Conservation (phyloP, 1,140 invertebrate species). For the Lepeophtheirus salmonis region DNA sequence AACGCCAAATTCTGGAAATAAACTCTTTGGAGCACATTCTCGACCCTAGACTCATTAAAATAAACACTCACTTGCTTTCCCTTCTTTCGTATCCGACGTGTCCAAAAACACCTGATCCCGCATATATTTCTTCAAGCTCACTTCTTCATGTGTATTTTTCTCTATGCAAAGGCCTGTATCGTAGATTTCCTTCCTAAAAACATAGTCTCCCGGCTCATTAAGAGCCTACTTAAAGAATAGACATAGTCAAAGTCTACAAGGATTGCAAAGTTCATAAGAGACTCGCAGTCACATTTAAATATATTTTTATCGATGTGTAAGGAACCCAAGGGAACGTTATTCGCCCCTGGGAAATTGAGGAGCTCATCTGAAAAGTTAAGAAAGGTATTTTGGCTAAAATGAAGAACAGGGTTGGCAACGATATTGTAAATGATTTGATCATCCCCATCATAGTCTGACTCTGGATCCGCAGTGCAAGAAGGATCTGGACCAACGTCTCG, state of each 20-base stretch:
- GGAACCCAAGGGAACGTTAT: background rate
- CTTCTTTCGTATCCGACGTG: no score
- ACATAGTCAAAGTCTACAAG: slow-evolving; percentile 7
- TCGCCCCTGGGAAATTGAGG: slow-evolving; percentile 2
- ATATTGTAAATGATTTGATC: slow-evolving; percentile 1
- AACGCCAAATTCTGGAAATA: no score
- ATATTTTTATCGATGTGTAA: background rate
- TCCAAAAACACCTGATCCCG: no score
- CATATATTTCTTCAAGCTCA: background rate
- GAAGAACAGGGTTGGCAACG: slow-evolving; percentile 1
- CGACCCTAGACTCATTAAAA: no score
- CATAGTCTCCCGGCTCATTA: background rate
- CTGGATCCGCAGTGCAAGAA: slow-evolving; percentile 1
- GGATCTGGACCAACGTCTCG: slow-evolving; percentile 7
- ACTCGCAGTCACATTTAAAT: slow-evolving; percentile 4
- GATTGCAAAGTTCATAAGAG: background rate
- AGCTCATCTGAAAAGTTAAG: background rate
- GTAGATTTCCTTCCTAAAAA: slow-evolving; percentile 7
- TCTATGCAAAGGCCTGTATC: slow-evolving; percentile 2
- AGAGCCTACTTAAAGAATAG: background rate
- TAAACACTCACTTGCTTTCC: no score
- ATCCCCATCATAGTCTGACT: background rate
- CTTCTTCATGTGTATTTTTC: background rate
- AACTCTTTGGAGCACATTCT: no score
- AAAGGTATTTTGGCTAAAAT: background rate